Evolutionary conservation across 2,888 invertebrate genomes (phyloP).

Genomic region (Parnassius smintheus): DNA sequence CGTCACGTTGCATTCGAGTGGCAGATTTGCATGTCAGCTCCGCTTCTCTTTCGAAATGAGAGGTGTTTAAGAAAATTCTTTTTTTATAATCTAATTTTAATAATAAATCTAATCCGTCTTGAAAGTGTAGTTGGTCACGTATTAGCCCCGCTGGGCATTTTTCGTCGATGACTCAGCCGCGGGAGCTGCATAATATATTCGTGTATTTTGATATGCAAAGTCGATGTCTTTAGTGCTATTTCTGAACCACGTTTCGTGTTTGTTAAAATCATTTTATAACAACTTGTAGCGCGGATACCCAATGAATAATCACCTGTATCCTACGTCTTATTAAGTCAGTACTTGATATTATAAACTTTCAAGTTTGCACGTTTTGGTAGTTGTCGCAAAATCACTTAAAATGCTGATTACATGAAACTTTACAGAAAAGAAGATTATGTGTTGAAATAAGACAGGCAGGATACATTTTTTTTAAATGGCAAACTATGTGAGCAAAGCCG

Average conservation of each 20-base stretch:
- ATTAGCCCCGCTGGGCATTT: conserved; percentile 12
- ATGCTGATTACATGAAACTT: too few relatives aligned
- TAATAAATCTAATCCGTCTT: background rate
- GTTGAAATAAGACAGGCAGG: too few relatives aligned
- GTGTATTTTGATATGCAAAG: conserved; percentile 24
- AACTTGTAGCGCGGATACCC: conserved; percentile 1
- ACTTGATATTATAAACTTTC: too few relatives aligned
- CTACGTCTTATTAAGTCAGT: too few relatives aligned
- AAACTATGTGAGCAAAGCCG: too few relatives aligned
- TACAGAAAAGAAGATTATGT: too few relatives aligned
- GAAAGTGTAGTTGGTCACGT: background rate
- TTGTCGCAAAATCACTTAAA: too few relatives aligned
- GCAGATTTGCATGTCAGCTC: conserved; percentile 63
- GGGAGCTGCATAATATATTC: conserved; percentile 20
- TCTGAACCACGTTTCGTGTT: conserved; percentile 12
- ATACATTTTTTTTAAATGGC: too few relatives aligned
- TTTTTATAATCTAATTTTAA: conserved; percentile 13
- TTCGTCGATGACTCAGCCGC: conserved; percentile 21
- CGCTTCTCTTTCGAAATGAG: conserved; percentile 14
- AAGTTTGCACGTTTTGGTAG: too few relatives aligned
- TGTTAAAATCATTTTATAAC: conserved; percentile 9
- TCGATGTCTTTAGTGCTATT: conserved; percentile 25
- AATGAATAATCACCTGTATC: too few relatives aligned
- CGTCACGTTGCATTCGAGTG: conserved; percentile 72
- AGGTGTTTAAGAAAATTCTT: conserved; percentile 15